A percentile compares a stretch with the other conserved stretches of the same genome.
These are phyloP conservation scores for Decapterus maruadsi DNA, from an alignment of 2,797 vertebrate species.

Conservation along the genomic window DNA sequence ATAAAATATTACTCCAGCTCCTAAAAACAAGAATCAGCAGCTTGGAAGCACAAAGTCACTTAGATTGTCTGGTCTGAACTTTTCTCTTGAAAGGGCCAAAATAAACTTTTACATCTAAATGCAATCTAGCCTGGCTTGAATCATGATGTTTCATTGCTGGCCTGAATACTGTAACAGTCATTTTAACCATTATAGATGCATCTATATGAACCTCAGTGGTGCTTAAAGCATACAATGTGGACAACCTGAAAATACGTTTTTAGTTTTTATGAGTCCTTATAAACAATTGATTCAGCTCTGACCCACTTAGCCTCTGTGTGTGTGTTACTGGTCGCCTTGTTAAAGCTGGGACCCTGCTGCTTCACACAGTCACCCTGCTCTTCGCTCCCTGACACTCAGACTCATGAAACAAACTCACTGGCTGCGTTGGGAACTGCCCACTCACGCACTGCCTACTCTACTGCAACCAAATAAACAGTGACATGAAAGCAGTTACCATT, in stretches of 20 bases:
- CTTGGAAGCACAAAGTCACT: too few relatives aligned
- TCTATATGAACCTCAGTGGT: too few relatives aligned
- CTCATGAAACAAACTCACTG: background rate
- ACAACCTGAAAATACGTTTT: background rate
- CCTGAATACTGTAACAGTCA: background rate
- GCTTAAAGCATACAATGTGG: too few relatives aligned
- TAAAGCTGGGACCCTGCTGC: constrained; percentile 34
- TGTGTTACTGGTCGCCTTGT: constrained; percentile 26
- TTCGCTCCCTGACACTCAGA: background rate
- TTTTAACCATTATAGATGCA: too few relatives aligned
- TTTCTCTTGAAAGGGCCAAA: background rate
- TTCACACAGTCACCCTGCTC: constrained; percentile 1
- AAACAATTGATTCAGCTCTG: too few relatives aligned
- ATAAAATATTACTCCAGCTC: background rate
- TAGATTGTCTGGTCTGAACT: background rate
- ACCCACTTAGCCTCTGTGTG: constrained; percentile 4
- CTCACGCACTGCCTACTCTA: too few relatives aligned
- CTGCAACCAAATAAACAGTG: too few relatives aligned
- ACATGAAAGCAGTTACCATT: too few relatives aligned
- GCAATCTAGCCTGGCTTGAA: background rate
- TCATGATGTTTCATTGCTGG: too few relatives aligned
- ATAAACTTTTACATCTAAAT: too few relatives aligned
- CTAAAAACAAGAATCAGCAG: background rate
- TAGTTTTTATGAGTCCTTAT: background rate
- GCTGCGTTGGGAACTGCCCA: too few relatives aligned